A percentile compares a stretch with the other conserved stretches of the same genome.
phyloP scores from a whole-genome alignment of 2,888 invertebrate genomes.

The Meloe dianella region DNA sequence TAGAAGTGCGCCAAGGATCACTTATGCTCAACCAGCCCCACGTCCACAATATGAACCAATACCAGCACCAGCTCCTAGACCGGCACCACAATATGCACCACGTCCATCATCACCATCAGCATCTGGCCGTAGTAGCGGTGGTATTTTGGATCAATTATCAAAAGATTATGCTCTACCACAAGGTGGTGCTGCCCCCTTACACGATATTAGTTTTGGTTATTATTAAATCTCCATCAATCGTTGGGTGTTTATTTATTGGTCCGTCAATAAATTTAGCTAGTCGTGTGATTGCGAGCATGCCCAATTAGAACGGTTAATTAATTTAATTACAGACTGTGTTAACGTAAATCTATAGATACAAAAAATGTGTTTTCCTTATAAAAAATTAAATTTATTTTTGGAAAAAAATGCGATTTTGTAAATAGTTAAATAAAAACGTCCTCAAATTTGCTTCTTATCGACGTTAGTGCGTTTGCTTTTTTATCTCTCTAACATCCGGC shows the following conservation, averaged over 20 bases:
- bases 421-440: not conserved
- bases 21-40: constrained; percentile 48
- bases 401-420: not conserved
- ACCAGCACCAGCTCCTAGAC: constrained; percentile 44
- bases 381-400: not conserved
- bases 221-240: constrained; percentile 64
- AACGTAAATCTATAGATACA: not conserved
- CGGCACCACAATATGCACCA: constrained; percentile 44
- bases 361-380: no score
- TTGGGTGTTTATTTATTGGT: not conserved
- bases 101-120: constrained; percentile 37
- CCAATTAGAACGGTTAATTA: constrained; percentile 1
- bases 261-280: constrained; percentile 17
- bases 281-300: constrained; percentile 20
- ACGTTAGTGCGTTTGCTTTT: constrained; percentile 12
- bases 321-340: constrained; percentile 7
- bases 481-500: no score
- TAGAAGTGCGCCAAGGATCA: constrained; percentile 47
- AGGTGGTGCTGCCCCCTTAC: constrained; percentile 71
- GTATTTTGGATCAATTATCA: constrained; percentile 79
- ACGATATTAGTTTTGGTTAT: constrained; percentile 85
- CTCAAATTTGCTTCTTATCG: constrained; percentile 12
- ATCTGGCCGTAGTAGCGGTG: constrained; percentile 56
- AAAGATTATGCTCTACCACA: constrained; percentile 81
- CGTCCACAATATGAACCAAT: constrained; percentile 28